Evolutionary conservation across 2,113 vertebrate species (phyloP).

Genomic region (Nothobranchius furzeri): DNA sequence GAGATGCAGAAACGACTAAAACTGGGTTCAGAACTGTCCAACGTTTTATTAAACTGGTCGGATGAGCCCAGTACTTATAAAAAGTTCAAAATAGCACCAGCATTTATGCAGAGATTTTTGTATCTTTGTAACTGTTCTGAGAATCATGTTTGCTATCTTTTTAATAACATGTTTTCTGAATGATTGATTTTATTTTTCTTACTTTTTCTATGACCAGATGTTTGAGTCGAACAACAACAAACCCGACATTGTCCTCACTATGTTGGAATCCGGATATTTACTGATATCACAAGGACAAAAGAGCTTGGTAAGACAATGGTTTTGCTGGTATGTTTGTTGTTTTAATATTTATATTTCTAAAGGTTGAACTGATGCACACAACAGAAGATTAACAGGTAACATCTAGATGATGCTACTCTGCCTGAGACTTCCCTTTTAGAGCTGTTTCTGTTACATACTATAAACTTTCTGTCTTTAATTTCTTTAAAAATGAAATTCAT

Average conservation of each 20-base stretch:
- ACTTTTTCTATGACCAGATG: slow-evolving; percentile 70
- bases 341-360: neutral
- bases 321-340: neutral
- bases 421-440: neutral
- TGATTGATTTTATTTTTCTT: neutral
- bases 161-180: too few species aligned
- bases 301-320: slow-evolving; percentile 82
- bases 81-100: too few species aligned
- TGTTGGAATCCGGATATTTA: slow-evolving; percentile 87
- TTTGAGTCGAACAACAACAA: slow-evolving; percentile 80
- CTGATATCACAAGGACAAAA: slow-evolving; percentile 84
- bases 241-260: slow-evolving; percentile 78
- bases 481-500: too few species aligned
- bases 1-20: too few species aligned
- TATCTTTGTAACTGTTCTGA: too few species aligned
- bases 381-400: neutral
- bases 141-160: too few species aligned
- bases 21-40: too few species aligned
- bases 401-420: neutral
- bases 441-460: too few species aligned
- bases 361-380: neutral
- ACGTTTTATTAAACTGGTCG: too few species aligned
- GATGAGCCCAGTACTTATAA: too few species aligned
- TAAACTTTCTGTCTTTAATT: too few species aligned
- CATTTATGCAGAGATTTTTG: too few species aligned